Conservation (phyloP, 2,113 vertebrate species). For the Scomber japonicus region DNA sequence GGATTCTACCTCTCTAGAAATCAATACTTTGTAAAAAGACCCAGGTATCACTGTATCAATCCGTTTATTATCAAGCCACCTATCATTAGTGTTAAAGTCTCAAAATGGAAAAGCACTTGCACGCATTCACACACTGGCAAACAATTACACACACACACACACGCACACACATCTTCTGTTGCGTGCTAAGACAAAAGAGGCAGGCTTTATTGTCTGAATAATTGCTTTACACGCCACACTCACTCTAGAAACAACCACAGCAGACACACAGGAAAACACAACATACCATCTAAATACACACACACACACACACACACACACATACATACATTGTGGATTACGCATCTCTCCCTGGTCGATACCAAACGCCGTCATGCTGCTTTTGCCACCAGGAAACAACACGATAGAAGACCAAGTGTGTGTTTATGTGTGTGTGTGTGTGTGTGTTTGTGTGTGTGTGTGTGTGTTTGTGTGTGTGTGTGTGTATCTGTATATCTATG, state of each 20-base stretch:
- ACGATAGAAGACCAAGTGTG: conserved; percentile 7
- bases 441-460: neutral
- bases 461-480: neutral
- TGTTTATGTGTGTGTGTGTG: neutral
- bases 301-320: conserved; percentile 47
- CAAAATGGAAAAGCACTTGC: conserved; percentile 19
- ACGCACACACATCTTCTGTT: neutral
- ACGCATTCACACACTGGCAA: neutral
- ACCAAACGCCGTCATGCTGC: conserved; percentile 56
- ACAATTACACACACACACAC: neutral
- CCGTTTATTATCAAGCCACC: conserved; percentile 14
- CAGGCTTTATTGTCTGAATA: conserved; percentile 65
- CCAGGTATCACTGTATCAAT: conserved; percentile 17
- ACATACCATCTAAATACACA: conserved; percentile 48
- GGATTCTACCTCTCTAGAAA: conserved; percentile 27
- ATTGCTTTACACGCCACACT: conserved; percentile 60
- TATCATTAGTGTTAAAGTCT: conserved; percentile 10
- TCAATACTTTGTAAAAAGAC: conserved; percentile 29
- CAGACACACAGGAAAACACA: conserved; percentile 51
- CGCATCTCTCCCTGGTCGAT: conserved; percentile 55
- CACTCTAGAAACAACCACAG: conserved; percentile 51
- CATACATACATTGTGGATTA: conserved; percentile 70
- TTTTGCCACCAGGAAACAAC: conserved; percentile 57
- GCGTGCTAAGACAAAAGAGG: conserved; percentile 48
- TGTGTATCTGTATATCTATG: conserved; percentile 10